Conservation (phyloP, 2,113 vertebrate species). For the Malaclemys terrapin region DNA sequence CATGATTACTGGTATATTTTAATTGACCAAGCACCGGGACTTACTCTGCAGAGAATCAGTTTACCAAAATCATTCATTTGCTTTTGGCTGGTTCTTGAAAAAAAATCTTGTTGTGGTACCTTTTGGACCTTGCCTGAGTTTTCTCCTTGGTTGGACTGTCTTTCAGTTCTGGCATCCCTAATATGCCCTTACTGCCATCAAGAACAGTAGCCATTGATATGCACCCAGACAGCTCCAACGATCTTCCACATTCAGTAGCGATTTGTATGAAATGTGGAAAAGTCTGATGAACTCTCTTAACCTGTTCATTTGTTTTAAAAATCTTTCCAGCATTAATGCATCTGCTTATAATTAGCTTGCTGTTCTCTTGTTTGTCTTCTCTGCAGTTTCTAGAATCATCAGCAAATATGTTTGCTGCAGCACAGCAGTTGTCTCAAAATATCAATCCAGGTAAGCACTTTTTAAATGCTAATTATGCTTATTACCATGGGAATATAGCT, state of each 20-base stretch:
- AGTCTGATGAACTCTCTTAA: neutral
- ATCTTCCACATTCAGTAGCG: neutral
- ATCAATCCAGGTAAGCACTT: slow-evolving; percentile 84
- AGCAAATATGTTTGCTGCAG: slow-evolving; percentile 90
- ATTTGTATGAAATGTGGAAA: neutral
- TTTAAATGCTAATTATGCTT: neutral
- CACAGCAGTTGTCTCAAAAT: slow-evolving; percentile 86
- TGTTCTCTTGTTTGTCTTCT: slow-evolving; percentile 4
- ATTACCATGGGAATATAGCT: neutral
- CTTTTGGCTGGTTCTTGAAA: neutral
- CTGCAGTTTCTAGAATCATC: slow-evolving; percentile 93
- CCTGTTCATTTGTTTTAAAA: neutral
- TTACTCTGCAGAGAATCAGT: neutral
- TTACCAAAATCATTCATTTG: neutral
- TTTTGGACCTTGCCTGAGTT: neutral
- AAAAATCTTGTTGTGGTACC: neutral
- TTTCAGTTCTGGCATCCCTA: neutral
- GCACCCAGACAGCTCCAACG: neutral
- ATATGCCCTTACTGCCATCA: neutral
- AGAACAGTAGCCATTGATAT: neutral
- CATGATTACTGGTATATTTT: neutral
- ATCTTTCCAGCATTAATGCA: neutral
- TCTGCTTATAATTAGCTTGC: neutral
- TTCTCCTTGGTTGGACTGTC: neutral
- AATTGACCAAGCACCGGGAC: neutral